Evolutionary conservation across 2,113 vertebrate genomes (phyloP).

Genomic region (Embiotoca jacksoni): DNA sequence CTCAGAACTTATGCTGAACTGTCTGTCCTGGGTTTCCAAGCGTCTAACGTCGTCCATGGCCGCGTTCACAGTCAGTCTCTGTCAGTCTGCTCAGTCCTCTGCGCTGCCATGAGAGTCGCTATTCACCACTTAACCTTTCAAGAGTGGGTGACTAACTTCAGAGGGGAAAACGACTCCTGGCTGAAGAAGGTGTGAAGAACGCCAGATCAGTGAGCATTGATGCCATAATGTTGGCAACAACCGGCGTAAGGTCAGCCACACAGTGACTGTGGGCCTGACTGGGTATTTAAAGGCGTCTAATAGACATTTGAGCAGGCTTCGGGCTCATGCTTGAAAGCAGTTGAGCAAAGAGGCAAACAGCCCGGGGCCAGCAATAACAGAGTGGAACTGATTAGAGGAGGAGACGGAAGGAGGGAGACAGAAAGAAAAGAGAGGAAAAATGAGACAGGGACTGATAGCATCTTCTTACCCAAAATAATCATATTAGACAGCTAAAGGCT

Average conservation of each 20-base stretch:
- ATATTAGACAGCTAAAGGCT: constrained; percentile 76
- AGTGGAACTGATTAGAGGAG: constrained; percentile 80
- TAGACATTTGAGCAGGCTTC: constrained; percentile 73
- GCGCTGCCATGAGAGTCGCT: constrained; percentile 27
- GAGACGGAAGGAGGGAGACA: constrained; percentile 41
- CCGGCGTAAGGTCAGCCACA: constrained; percentile 57
- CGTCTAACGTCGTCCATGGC: constrained; percentile 49
- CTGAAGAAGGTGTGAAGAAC: constrained; percentile 60
- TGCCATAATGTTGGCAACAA: constrained; percentile 61
- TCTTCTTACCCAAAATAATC: constrained; percentile 79
- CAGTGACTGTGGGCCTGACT: constrained; percentile 37
- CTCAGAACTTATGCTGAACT: constrained; percentile 60
- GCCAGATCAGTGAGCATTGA: constrained; percentile 52
- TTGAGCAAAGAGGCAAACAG: constrained; percentile 76
- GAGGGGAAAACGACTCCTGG: constrained; percentile 48
- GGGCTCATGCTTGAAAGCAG: constrained; percentile 80
- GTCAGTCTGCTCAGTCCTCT: constrained; percentile 25
- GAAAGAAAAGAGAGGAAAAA: constrained; percentile 65
- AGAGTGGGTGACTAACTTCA: constrained; percentile 58
- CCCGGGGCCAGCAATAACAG: constrained; percentile 79
- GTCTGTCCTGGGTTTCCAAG: constrained; percentile 66
- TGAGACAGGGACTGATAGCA: constrained; percentile 81
- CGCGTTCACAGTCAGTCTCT: constrained; percentile 42
- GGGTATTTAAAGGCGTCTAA: constrained; percentile 59
- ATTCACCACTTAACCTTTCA: constrained; percentile 71